phyloP scores from a whole-genome alignment of 2,797 vertebrate genomes.

The Myripristis jacobus region DNA sequence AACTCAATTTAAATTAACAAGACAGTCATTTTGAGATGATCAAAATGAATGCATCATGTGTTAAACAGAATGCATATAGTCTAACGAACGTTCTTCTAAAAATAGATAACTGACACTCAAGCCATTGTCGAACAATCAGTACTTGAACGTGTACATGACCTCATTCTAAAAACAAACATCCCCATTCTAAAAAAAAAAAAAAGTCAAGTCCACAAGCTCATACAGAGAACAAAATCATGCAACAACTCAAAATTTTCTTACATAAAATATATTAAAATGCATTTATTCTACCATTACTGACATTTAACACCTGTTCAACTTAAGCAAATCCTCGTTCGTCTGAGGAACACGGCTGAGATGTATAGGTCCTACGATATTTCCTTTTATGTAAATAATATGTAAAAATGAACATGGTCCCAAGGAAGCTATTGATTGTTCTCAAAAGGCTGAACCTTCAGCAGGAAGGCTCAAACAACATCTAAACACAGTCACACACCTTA shows the following conservation, averaged over 20 bases:
- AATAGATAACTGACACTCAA: constrained; percentile 57
- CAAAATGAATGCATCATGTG: constrained; percentile 16
- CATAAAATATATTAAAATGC: constrained; percentile 45
- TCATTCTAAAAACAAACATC: constrained; percentile 35
- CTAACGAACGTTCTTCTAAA: constrained; percentile 62
- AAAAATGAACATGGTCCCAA: constrained; percentile 28
- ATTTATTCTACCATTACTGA: constrained; percentile 5
- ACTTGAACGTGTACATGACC: constrained; percentile 13
- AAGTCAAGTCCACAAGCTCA: constrained; percentile 16
- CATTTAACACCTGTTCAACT: constrained; percentile 40
- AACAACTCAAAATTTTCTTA: constrained; percentile 28
- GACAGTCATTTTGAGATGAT: constrained; percentile 16
- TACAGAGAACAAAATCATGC: constrained; percentile 49
- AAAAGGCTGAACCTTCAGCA: constrained; percentile 50
- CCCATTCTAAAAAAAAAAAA: constrained; percentile 18
- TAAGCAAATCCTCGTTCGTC: constrained; percentile 13
- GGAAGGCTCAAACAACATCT: constrained; percentile 54
- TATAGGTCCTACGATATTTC: constrained; percentile 16
- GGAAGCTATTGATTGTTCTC: constrained; percentile 20
- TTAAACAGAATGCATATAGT: constrained; percentile 47
- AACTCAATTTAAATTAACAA: constrained; percentile 26
- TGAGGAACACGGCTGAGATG: not conserved
- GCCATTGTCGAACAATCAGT: constrained; percentile 38
- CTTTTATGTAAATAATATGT: constrained; percentile 9
- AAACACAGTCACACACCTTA: constrained; percentile 54